Percentiles rank a stretch among this genome's conserved stretches.
Conservation (phyloP, 2,113 vertebrate genomes). For the Leptodactylus fuscus region DNA sequence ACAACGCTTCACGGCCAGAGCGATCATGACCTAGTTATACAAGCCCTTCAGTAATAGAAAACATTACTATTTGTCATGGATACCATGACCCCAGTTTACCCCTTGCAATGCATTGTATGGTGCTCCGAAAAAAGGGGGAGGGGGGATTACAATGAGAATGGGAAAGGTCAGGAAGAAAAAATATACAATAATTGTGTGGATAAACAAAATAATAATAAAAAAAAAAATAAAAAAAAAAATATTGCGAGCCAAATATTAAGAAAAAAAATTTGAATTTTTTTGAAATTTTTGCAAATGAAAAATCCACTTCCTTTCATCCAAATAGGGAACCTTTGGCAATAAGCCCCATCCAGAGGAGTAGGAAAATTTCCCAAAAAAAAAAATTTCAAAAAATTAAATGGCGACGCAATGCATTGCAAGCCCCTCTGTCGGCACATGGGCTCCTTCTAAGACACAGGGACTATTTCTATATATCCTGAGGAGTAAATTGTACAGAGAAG, state of each 20-base stretch:
- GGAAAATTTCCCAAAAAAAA: no score
- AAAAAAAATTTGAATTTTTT: no score
- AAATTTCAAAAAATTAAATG: no score
- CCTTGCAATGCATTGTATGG: conserved; percentile 41
- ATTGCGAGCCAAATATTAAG: no score
- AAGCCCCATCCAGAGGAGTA: background rate
- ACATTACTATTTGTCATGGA: conserved; percentile 55
- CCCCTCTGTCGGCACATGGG: background rate
- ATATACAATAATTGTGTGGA: no score
- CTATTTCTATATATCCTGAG: background rate
- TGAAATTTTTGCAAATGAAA: no score
- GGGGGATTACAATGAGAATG: no score
- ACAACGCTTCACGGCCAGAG: conserved; percentile 1
- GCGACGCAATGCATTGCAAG: conserved; percentile 17
- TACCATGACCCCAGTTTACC: conserved; percentile 47
- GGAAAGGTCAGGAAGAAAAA: no score
- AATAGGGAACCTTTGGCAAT: no score
- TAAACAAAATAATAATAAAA: background rate
- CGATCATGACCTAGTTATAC: conserved; percentile 1
- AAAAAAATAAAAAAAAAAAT: background rate
- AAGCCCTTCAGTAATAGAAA: conserved; percentile 35
- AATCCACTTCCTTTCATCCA: no score
- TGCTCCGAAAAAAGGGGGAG: background rate
- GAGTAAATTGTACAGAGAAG: conserved; percentile 8
- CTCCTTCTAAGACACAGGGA: background rate